These are phyloP conservation scores for Drosophila biarmipes DNA, from an alignment of 1,140 invertebrate species.

Conservation along the genomic window DNA sequence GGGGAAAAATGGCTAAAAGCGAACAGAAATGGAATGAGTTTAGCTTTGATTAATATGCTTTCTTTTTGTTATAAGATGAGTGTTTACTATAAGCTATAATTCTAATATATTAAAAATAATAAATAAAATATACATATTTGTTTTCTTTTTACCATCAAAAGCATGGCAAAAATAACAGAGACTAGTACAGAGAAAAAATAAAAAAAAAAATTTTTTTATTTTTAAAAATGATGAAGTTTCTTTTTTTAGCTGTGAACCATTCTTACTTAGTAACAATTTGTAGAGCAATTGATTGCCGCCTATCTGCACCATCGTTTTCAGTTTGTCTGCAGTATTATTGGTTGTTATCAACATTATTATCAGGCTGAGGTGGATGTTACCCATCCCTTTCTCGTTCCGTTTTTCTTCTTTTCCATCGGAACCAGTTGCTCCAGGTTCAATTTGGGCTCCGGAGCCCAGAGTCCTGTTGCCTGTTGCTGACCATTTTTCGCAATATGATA, in stretches of 20 bases:
- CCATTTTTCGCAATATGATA: slow-evolving; percentile 76
- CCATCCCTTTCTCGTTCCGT: neutral
- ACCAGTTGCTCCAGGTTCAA: slow-evolving; percentile 12
- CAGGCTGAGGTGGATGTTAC: slow-evolving; percentile 14
- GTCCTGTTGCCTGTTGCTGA: slow-evolving; percentile 54
- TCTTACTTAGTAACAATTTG: neutral
- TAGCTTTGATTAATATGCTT: no score
- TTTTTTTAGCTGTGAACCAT: no score
- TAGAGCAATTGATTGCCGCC: neutral
- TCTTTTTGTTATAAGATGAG: no score
- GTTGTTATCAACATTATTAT: slow-evolving; percentile 54
- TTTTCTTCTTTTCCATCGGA: neutral
- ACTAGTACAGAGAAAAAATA: no score
- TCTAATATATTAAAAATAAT: no score
- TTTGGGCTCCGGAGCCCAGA: neutral
- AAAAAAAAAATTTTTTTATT: no score
- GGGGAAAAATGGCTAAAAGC: slow-evolving; percentile 26
- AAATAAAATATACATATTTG: no score
- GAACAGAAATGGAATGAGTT: neutral
- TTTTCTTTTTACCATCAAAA: no score
- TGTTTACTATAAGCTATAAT: no score
- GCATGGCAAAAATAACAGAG: no score
- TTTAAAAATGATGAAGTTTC: no score
- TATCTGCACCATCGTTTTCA: neutral
- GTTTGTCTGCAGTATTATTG: slow-evolving; percentile 19